A percentile compares a stretch with the other conserved stretches of the same genome.
Conservation (phyloP, 2,888 invertebrate genomes). For the Cerceris rybyensis region DNA sequence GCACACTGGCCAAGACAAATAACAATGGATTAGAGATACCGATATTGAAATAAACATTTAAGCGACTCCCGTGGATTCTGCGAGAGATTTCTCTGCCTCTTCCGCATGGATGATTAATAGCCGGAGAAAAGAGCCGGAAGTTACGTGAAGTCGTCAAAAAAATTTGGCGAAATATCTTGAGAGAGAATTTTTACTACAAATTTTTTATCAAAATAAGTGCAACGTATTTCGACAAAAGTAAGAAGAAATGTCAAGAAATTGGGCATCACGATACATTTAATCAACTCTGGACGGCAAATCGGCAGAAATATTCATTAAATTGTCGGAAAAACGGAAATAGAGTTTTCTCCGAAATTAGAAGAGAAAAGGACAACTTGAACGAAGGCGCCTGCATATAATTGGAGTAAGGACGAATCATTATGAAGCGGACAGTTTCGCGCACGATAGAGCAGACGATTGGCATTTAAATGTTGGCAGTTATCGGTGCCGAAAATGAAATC, state of each 20-base stretch:
- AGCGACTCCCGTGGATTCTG: constrained; percentile 8
- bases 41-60: constrained; percentile 71
- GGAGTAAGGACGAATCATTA: constrained; percentile 7
- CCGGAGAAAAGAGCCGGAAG: too few relatives aligned
- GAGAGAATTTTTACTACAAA: constrained; percentile 15
- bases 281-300: constrained; percentile 40
- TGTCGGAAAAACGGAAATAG: constrained; percentile 21
- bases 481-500: constrained; percentile 7
- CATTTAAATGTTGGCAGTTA: background rate
- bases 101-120: background rate
- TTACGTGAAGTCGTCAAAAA: too few relatives aligned
- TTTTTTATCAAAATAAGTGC: constrained; percentile 7
- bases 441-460: background rate
- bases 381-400: constrained; percentile 26
- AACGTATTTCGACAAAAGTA: constrained; percentile 16
- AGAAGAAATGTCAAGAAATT: constrained; percentile 46
- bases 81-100: background rate
- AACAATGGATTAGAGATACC: constrained; percentile 64
- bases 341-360: constrained; percentile 24
- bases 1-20: constrained; percentile 67
- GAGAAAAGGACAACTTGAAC: constrained; percentile 12
- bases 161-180: too few relatives aligned
- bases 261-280: constrained; percentile 44
- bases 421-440: background rate
- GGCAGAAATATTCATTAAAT: constrained; percentile 38